These are phyloP conservation scores for Aproaerema taeniolella DNA, from an alignment of 2,888 invertebrate species.

Conservation along the genomic window DNA sequence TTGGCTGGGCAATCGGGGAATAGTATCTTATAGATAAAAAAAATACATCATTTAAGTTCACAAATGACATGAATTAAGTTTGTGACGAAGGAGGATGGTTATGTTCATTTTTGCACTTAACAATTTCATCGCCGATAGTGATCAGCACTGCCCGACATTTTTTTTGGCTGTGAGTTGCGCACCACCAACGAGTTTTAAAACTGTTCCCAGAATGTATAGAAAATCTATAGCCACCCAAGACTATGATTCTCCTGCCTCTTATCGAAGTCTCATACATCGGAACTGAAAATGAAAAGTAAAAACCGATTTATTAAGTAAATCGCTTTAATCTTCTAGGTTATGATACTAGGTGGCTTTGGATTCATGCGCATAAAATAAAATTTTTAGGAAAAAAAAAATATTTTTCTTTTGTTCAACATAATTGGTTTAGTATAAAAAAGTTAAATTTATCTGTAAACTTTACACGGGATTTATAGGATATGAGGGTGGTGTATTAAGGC, in stretches of 20 bases:
- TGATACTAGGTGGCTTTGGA: too few species aligned
- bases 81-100: constrained; percentile 4
- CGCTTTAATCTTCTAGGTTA: too few species aligned
- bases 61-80: too few species aligned
- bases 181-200: background rate
- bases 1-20: too few species aligned
- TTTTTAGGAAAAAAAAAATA: background rate
- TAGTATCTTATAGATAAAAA: too few species aligned
- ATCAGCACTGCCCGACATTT: background rate
- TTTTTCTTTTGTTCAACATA: too few species aligned
- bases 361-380: background rate
- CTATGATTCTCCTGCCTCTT: constrained; percentile 1
- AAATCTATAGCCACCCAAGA: constrained; percentile 10
- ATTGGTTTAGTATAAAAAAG: too few species aligned
- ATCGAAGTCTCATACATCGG: constrained; percentile 1
- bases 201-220: background rate
- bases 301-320: too few species aligned
- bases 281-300: background rate
- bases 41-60: too few species aligned
- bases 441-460: too few species aligned
- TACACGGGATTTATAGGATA: too few species aligned
- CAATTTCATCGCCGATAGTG: background rate
- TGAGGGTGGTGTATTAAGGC: too few species aligned
- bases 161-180: background rate
- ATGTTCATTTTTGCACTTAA: constrained; percentile 1